These are phyloP conservation scores for Halocynthia roretzi DNA, from an alignment of 23 tunicate genomes.

Conservation along the genomic window DNA sequence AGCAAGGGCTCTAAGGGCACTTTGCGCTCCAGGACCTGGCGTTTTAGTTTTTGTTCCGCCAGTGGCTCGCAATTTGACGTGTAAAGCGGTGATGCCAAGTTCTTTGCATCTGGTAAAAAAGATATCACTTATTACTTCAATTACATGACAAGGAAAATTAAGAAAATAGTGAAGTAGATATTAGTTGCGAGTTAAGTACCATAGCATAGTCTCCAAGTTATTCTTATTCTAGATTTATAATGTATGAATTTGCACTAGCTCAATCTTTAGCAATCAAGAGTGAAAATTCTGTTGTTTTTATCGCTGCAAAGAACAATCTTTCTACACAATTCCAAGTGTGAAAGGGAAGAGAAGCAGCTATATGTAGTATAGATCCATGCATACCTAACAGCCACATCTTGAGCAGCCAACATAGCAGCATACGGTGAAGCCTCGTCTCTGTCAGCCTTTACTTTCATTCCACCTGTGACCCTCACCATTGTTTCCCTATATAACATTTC, in stretches of 20 bases:
- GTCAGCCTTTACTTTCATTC: conserved; percentile 99
- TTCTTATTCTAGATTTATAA: too few species aligned
- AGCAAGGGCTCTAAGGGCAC: conserved; percentile 94
- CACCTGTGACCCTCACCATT: conserved; percentile 94
- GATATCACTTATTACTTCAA: not conserved
- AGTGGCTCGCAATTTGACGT: conserved; percentile 94
- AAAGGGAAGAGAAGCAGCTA: too few species aligned
- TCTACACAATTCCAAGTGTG: too few species aligned
- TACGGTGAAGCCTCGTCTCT: conserved; percentile 99
- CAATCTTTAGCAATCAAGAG: not conserved
- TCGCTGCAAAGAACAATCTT: too few species aligned
- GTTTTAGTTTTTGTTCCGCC: conserved; percentile 99
- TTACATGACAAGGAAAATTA: too few species aligned
- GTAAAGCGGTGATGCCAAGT: conserved; percentile 95
- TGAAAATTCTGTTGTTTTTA: too few species aligned
- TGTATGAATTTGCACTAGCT: too few species aligned
- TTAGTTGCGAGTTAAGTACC: too few species aligned
- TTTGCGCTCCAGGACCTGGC: conserved; percentile 99
- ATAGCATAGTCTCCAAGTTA: too few species aligned
- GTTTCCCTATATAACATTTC: conserved; percentile 61
- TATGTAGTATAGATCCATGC: not conserved
- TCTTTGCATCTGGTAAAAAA: conserved; percentile 71
- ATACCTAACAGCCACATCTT: conserved; percentile 96
- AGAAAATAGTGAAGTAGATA: too few species aligned
- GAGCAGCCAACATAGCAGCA: conserved; percentile 99